These are phyloP conservation scores for Melitaea athalia DNA, from an alignment of 2,888 invertebrate species.

Conservation along the genomic window DNA sequence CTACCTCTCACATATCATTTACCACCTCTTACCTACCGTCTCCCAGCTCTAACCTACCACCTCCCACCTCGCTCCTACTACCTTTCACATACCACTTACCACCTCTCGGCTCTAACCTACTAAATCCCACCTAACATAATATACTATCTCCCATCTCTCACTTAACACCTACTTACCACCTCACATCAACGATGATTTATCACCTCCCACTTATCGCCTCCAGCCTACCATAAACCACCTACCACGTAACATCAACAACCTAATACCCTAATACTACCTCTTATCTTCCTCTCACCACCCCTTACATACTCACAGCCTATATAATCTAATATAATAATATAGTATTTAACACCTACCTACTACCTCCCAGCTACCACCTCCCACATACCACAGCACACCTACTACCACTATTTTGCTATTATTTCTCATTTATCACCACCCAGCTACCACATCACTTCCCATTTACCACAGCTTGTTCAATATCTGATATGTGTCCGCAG, in stretches of 20 bases:
- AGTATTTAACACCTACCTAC: no score
- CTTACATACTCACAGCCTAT: no score
- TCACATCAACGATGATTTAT: no score
- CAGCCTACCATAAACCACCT: no score
- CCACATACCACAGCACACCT: background rate
- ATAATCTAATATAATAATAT: no score
- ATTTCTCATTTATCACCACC: background rate
- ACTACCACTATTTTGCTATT: background rate
- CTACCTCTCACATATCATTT: background rate
- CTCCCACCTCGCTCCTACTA: background rate
- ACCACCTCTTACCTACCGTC: background rate
- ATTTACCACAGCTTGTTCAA: background rate
- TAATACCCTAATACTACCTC: no score
- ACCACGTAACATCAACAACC: no score
- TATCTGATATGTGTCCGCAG: constrained; percentile 46
- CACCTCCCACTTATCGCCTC: no score
- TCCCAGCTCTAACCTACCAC: background rate
- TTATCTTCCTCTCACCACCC: no score
- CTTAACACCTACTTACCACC: no score
- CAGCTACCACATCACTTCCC: background rate
- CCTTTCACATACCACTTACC: background rate
- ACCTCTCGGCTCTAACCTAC: background rate
- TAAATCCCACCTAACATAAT: no score
- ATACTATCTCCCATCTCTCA: no score
- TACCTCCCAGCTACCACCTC: background rate